Evolutionary conservation across 2,113 vertebrate species (phyloP).

Genomic region (Cyanoliseus patagonus): DNA sequence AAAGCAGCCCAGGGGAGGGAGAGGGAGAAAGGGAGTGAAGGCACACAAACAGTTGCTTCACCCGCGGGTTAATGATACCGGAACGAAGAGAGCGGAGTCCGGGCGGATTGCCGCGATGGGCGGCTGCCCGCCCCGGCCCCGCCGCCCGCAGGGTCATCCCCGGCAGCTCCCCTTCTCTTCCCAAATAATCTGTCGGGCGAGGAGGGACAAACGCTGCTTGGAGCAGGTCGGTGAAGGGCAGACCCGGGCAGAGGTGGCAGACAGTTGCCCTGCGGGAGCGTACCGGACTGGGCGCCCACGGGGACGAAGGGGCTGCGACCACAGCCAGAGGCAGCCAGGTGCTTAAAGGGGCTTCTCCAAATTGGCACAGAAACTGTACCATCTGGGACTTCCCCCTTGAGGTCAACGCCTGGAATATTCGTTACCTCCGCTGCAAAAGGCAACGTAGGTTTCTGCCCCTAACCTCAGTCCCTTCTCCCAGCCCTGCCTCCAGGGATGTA

Average conservation of each 20-base stretch:
- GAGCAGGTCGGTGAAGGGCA: neutral
- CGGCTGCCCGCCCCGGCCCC: neutral
- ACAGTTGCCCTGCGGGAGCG: neutral
- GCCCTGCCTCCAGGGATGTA: neutral
- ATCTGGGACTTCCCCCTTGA: neutral
- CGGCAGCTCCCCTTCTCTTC: neutral
- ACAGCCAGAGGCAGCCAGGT: neutral
- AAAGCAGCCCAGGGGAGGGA: neutral
- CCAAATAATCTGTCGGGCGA: neutral
- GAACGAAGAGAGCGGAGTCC: neutral
- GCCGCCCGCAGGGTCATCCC: neutral
- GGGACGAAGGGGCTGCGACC: neutral
- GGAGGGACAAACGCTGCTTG: neutral
- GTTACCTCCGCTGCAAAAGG: neutral
- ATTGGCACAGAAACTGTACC: neutral
- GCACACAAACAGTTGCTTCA: constrained; percentile 1
- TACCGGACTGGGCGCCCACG: neutral
- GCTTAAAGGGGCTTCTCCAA: neutral
- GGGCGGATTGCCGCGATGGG: neutral
- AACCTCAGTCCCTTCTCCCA: neutral
- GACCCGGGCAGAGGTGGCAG: neutral
- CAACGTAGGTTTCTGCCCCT: neutral
- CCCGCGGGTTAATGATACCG: constrained; percentile 20
- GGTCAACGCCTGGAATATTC: neutral
- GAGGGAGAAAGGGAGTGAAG: neutral